A percentile compares a stretch with the other conserved stretches of the same genome.
These are phyloP conservation scores for Microplitis mediator DNA, from an alignment of 1,140 invertebrate genomes.

Conservation along the genomic window DNA sequence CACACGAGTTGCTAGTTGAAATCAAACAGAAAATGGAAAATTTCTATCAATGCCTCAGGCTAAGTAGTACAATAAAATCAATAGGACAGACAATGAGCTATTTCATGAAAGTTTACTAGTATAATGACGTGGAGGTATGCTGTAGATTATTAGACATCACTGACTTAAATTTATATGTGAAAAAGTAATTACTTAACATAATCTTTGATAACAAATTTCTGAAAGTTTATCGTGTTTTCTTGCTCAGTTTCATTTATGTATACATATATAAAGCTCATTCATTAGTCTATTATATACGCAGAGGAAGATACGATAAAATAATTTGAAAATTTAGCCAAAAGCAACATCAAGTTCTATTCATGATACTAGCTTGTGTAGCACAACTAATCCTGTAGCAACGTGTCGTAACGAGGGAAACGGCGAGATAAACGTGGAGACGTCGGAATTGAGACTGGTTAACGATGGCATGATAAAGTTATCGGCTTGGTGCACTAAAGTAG, in stretches of 20 bases:
- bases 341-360: background rate
- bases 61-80: background rate
- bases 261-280: background rate
- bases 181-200: no score
- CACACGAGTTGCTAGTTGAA: conserved; percentile 34
- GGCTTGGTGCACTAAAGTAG: conserved; percentile 21
- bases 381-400: conserved; percentile 7
- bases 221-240: no score
- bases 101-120: no score
- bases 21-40: conserved; percentile 29
- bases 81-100: background rate
- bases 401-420: conserved; percentile 10
- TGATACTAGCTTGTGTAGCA: background rate
- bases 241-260: no score
- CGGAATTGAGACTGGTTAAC: conserved; percentile 32
- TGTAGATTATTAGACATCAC: no score
- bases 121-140: no score
- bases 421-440: conserved; percentile 31
- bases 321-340: conserved; percentile 8
- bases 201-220: no score
- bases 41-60: background rate
- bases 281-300: background rate
- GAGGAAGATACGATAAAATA: background rate
- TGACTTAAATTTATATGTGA: no score
- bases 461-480: conserved; percentile 36